phyloP scores from a whole-genome alignment of 2,113 vertebrate genomes.

The Crotalus horridus region DNA sequence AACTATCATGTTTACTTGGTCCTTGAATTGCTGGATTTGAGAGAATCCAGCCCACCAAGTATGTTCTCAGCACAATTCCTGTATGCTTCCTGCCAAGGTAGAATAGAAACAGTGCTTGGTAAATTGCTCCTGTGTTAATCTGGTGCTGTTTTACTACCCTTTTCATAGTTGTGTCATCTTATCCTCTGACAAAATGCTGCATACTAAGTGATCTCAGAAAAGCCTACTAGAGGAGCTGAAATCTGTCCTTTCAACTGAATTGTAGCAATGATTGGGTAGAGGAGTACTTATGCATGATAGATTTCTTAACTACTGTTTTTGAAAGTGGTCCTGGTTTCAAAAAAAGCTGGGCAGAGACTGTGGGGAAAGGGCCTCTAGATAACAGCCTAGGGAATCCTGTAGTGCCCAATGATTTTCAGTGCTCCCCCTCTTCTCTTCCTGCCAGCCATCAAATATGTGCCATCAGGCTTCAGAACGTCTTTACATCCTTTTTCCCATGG shows the following conservation, averaged over 20 bases:
- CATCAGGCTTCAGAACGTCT: constrained; percentile 42
- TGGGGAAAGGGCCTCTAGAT: neutral
- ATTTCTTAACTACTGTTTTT: constrained; percentile 54
- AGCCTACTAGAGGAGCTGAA: neutral
- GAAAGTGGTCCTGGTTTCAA: constrained; percentile 22
- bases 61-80: neutral
- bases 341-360: constrained; percentile 7
- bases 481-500: constrained; percentile 59
- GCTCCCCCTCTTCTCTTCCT: neutral
- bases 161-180: constrained; percentile 21
- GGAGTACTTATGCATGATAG: constrained; percentile 38
- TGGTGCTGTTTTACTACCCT: neutral
- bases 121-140: neutral
- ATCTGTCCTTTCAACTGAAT: constrained; percentile 60
- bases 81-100: neutral
- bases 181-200: neutral
- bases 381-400: constrained; percentile 23
- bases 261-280: constrained; percentile 50
- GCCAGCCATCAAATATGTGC: constrained; percentile 16
- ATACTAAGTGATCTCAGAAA: constrained; percentile 13
- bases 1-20: neutral
- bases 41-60: constrained; percentile 38
- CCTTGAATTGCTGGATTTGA: neutral
- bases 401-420: constrained; percentile 58
- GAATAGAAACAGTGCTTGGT: neutral